These are phyloP conservation scores for Ochlodes sylvanus DNA, from an alignment of 2,888 invertebrate genomes.

Conservation along the genomic window DNA sequence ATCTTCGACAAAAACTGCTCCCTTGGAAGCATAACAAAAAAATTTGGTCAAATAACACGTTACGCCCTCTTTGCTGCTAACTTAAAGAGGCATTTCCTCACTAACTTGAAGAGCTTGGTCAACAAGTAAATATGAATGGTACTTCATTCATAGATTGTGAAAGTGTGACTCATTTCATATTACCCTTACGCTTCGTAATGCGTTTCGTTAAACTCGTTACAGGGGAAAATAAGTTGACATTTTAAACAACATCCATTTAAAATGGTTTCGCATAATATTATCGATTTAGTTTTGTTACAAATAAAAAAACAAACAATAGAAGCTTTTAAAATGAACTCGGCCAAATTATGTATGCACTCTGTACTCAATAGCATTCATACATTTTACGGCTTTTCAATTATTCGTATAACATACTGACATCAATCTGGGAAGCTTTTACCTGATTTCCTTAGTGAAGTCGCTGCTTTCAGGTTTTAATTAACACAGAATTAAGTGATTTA, in stretches of 20 bases:
- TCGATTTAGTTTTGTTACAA: neutral
- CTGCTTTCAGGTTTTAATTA: neutral
- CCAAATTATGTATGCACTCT: constrained; percentile 37
- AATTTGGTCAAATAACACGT: too few relatives aligned
- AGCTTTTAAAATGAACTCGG: constrained; percentile 25
- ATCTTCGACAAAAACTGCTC: too few relatives aligned
- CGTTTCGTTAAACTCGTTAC: too few relatives aligned
- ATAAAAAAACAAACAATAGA: constrained; percentile 31
- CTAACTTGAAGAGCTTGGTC: too few relatives aligned
- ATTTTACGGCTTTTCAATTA: constrained; percentile 36
- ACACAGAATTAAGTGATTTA: constrained; percentile 1
- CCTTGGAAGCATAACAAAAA: too few relatives aligned
- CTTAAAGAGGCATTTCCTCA: too few relatives aligned
- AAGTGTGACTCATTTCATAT: constrained; percentile 6
- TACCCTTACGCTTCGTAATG: neutral
- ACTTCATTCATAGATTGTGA: neutral
- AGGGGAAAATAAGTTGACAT: too few relatives aligned
- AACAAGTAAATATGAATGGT: too few relatives aligned
- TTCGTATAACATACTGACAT: constrained; percentile 48
- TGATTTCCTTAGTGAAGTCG: constrained; percentile 37
- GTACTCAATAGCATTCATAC: constrained; percentile 18
- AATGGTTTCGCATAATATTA: too few relatives aligned
- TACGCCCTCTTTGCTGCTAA: too few relatives aligned
- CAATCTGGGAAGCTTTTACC: constrained; percentile 47
- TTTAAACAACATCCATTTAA: too few relatives aligned